Base-by-base conservation (phyloP, 2,888 invertebrate genomes). In the Epistrophe grossulariae region DNA sequence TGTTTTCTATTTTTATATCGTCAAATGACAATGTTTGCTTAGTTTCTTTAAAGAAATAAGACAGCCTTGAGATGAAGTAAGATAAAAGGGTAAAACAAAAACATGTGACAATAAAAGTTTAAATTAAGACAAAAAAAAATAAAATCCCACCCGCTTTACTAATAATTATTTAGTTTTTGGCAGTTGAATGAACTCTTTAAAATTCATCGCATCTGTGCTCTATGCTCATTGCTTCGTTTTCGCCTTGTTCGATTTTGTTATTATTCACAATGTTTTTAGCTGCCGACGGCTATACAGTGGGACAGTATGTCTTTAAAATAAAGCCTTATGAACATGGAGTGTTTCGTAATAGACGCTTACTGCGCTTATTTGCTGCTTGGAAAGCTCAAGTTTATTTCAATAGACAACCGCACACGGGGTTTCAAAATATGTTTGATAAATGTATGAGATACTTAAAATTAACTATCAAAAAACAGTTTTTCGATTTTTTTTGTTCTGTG, bases 111-210 rank as follows among this genome's bases (percentile, higher is more conserved):
- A 13, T 6, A 66, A 70, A 70, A n/a, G 7, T 17, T 52, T 15
- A 4, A 70, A 28, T 55, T 38, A 59, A n/a, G 35, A 17, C 35
- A 48, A 28, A 48, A 48, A 45, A 64, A 57, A 77, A 82, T 66
- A 55, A 45, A 48, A 72, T 59, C 57, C 64, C 73, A 79, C 81
- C 66, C 78, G 68, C 57, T 82, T 82, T 84, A 73, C 68, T 76
- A 81, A 83, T 81, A 52, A 52, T 40, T 71, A 60, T 77, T 77
- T 68, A 11, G 40, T 77, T 77, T 91, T 91, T 90, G 91, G 90
- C 90, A 91, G 91, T 91, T 91, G 90, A 91, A 91, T 91, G 91
- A 91, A 91, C 91, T 89, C 76, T 83, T 83, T 17, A 72, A 70
- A 66, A 83, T 72, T 79, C 72, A 76, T 83, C 76, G 60, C 52